Conservation (phyloP, 2,797 vertebrate species). For the Pachyuromys duprasi region DNA sequence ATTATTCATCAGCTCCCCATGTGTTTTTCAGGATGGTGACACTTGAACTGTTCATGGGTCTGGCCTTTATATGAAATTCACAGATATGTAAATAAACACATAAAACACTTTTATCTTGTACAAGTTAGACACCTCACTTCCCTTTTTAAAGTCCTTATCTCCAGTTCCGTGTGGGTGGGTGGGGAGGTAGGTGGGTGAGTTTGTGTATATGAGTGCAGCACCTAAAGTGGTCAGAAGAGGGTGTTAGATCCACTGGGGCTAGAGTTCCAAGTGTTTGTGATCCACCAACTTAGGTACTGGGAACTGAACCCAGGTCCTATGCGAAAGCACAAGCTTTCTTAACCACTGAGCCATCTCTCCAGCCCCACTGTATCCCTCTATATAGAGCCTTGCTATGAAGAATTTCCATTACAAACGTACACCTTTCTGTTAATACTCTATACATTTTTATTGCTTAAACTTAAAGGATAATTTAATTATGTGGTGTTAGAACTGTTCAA, state of each 20-base stretch:
- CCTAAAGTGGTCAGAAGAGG: not conserved
- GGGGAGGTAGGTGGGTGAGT: not conserved
- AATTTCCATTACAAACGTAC: not conserved
- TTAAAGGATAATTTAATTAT: not conserved
- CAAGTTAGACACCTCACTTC: not conserved
- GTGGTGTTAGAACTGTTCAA: not conserved
- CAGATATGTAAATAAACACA: not conserved
- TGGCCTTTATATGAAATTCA: not conserved
- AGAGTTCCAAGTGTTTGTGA: not conserved
- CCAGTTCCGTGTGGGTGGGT: too few relatives aligned
- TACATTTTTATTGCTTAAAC: not conserved
- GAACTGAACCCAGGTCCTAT: not conserved
- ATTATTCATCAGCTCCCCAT: not conserved
- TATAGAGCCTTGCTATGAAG: not conserved
- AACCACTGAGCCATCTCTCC: not conserved
- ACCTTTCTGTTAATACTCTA: conserved; percentile 6
- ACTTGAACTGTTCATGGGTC: not conserved
- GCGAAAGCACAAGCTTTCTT: not conserved
- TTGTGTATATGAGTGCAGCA: not conserved
- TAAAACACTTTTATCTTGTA: not conserved
- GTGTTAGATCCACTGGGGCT: not conserved
- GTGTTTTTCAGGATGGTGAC: not conserved
- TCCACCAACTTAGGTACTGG: not conserved
- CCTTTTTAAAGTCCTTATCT: not conserved
- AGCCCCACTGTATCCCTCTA: not conserved